Percentiles rank a stretch among this genome's conserved stretches.
Evolutionary conservation across 2,113 vertebrate genomes (phyloP).

Genomic region (Microcebus lehilahytsara): DNA sequence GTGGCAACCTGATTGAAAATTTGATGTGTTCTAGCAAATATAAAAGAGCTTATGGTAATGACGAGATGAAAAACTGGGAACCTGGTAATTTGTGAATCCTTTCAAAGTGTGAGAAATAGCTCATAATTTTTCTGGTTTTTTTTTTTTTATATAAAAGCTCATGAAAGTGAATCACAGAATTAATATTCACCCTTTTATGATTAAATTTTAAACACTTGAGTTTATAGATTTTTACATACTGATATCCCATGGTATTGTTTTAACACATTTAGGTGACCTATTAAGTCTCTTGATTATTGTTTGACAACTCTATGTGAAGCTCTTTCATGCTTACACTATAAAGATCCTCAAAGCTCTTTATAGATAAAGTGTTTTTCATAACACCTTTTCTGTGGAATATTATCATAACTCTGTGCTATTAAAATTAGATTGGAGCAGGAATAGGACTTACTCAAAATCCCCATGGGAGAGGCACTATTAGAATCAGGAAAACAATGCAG

Average conservation of each 20-base stretch:
- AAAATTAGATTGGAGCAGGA: not conserved
- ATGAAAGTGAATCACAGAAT: not conserved
- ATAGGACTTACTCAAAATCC: not conserved
- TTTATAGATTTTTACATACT: not conserved
- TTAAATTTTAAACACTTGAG: not conserved
- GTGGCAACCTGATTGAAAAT: not conserved
- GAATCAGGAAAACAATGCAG: not conserved
- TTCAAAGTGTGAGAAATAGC: not conserved
- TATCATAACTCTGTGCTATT: conserved; percentile 6
- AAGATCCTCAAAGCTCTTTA: not conserved
- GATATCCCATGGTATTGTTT: not conserved
- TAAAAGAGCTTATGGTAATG: not conserved
- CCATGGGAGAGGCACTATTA: not conserved
- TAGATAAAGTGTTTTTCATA: not conserved
- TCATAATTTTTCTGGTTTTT: not conserved
- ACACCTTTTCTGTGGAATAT: not conserved
- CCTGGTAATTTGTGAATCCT: not conserved
- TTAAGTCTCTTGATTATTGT: not conserved
- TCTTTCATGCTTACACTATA: not conserved
- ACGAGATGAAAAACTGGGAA: not conserved
- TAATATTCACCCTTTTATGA: not conserved
- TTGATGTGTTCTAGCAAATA: not conserved
- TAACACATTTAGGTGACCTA: not conserved
- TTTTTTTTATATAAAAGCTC: not conserved
- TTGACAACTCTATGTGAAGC: not conserved